These are phyloP conservation scores for Drosophila leonis DNA, from an alignment of 2,888 invertebrate genomes.

Conservation along the genomic window DNA sequence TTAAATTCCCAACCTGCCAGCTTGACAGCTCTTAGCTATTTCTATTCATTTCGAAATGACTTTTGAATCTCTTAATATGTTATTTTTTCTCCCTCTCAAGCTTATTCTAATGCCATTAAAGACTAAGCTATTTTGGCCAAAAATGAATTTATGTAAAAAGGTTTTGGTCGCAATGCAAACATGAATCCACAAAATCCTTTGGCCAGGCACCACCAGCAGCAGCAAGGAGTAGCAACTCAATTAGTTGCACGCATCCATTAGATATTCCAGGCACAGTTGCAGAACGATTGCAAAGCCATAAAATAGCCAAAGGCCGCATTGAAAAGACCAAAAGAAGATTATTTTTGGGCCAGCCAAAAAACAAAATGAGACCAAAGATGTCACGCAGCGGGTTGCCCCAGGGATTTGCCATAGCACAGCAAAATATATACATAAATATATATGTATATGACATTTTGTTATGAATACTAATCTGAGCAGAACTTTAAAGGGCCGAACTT, in stretches of 20 bases:
- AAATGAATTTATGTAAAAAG: slow-evolving; percentile 54
- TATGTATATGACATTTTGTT: slow-evolving; percentile 72
- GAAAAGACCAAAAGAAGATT: slow-evolving; percentile 56
- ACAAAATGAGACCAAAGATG: slow-evolving; percentile 67
- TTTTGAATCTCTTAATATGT: slow-evolving; percentile 18
- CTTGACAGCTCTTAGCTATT: background rate
- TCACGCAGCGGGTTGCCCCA: slow-evolving; percentile 70
- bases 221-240: slow-evolving; percentile 64
- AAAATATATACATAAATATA: slow-evolving; percentile 1
- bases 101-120: slow-evolving; percentile 37
- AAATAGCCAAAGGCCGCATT: slow-evolving; percentile 77
- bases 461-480: slow-evolving; percentile 79
- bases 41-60: slow-evolving; percentile 8
- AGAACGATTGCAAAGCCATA: slow-evolving; percentile 79
- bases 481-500: slow-evolving; percentile 21
- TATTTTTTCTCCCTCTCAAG: background rate
- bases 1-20: background rate
- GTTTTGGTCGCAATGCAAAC: slow-evolving; percentile 48
- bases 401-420: slow-evolving; percentile 65
- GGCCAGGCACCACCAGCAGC: slow-evolving; percentile 10
- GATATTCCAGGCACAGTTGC: slow-evolving; percentile 73
- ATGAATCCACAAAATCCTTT: slow-evolving; percentile 48
- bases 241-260: slow-evolving; percentile 79
- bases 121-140: slow-evolving; percentile 39
- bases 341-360: slow-evolving; percentile 48